These are phyloP conservation scores for Lacerta agilis DNA, from an alignment of 2,797 vertebrate species.

Conservation along the genomic window DNA sequence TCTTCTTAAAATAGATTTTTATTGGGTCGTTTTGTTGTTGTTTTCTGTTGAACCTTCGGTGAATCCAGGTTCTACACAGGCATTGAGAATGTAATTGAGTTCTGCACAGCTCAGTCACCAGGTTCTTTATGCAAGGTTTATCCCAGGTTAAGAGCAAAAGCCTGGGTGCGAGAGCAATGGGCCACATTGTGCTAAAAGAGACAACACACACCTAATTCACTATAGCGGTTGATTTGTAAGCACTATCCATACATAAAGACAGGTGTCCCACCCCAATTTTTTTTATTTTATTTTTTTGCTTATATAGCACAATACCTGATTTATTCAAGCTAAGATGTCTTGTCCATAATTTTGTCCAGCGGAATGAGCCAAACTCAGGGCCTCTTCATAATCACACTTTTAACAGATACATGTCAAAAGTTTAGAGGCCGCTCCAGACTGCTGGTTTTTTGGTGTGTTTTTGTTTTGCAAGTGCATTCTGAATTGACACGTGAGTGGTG, in stretches of 20 bases:
- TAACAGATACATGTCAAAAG: neutral
- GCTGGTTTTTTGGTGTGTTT: too few species aligned
- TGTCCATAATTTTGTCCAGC: constrained; percentile 48
- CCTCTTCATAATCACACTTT: neutral
- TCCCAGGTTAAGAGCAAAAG: neutral
- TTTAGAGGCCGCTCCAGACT: neutral
- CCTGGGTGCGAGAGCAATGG: too few species aligned
- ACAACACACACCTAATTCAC: neutral
- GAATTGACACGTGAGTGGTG: too few species aligned
- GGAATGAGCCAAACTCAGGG: constrained; percentile 28
- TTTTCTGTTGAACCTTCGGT: neutral
- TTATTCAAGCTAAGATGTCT: constrained; percentile 27
- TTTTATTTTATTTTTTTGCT: neutral
- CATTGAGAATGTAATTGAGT: neutral
- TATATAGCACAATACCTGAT: constrained; percentile 31
- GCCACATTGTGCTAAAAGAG: neutral
- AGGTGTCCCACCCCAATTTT: constrained; percentile 39
- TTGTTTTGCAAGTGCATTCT: too few species aligned
- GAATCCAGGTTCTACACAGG: neutral
- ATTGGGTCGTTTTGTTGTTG: constrained; percentile 6
- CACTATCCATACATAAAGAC: constrained; percentile 44
- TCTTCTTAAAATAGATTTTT: neutral
- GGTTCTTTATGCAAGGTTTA: neutral
- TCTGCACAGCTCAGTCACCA: neutral
- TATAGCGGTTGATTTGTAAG: constrained; percentile 45